A percentile compares a stretch with the other conserved stretches of the same genome.
Evolutionary conservation across 1,140 invertebrate genomes (phyloP).

Genomic region (Zaprionus kolodkinae): DNA sequence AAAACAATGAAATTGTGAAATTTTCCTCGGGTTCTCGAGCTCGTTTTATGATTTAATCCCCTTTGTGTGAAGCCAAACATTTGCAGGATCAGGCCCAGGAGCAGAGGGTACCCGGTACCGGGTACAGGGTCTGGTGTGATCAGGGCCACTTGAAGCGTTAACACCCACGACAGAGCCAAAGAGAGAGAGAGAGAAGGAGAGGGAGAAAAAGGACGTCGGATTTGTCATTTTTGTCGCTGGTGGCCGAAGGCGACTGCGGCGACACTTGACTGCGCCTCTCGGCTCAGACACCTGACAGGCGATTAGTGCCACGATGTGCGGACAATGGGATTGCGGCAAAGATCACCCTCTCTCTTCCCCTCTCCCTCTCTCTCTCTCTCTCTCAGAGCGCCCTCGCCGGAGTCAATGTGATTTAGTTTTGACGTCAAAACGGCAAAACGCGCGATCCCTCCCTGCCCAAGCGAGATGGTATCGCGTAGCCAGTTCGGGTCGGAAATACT

Average conservation of each 20-base stretch:
- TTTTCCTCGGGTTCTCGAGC: slow-evolving; percentile 47
- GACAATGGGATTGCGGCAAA: slow-evolving; percentile 2
- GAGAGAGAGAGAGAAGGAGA: not conserved
- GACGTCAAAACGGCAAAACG: slow-evolving; percentile 39
- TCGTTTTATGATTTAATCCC: slow-evolving; percentile 72
- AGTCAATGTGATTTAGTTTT: slow-evolving; percentile 66
- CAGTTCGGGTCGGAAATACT: slow-evolving; percentile 54
- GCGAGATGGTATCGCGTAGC: slow-evolving; percentile 50
- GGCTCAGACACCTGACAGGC: slow-evolving; percentile 48
- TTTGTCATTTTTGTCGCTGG: slow-evolving; percentile 56
- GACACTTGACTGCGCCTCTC: slow-evolving; percentile 47
- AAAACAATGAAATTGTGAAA: slow-evolving; percentile 75
- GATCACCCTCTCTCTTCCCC: too few relatives aligned
- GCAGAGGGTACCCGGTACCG: too few relatives aligned
- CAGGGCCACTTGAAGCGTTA: slow-evolving; percentile 47
- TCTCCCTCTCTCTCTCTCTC: not conserved
- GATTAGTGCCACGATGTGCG: slow-evolving; percentile 36
- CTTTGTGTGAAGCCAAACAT: slow-evolving; percentile 75
- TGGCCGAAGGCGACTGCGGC: slow-evolving; percentile 8
- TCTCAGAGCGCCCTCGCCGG: not conserved
- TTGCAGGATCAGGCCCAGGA: slow-evolving; percentile 49
- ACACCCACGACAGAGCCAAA: slow-evolving; percentile 43
- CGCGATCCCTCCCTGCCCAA: slow-evolving; percentile 16
- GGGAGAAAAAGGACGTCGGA: slow-evolving; percentile 26
- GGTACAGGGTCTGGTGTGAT: slow-evolving; percentile 18